Percentiles rank a stretch among this genome's conserved stretches.
Conservation (phyloP, 2,113 vertebrate species). For the Apeltes quadracus region DNA sequence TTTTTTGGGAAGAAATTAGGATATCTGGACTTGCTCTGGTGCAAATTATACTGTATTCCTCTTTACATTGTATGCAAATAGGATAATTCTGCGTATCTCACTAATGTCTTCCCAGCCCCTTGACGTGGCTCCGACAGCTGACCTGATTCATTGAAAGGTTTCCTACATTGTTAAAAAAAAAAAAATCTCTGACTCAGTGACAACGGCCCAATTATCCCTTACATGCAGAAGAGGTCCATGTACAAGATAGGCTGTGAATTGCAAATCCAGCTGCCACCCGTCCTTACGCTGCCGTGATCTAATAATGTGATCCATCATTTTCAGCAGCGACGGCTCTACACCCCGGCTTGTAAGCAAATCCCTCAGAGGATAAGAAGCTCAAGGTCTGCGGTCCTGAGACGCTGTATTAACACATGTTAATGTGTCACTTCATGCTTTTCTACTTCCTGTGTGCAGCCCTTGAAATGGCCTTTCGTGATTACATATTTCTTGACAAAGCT, state of each 20-base stretch:
- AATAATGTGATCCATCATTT: conserved; percentile 79
- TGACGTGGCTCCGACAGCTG: conserved; percentile 66
- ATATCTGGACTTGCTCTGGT: conserved; percentile 27
- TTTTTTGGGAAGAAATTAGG: conserved; percentile 44
- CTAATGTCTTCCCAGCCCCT: conserved; percentile 58
- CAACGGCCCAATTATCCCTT: conserved; percentile 74
- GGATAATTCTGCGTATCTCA: conserved; percentile 60
- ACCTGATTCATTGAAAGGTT: conserved; percentile 75
- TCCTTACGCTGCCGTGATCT: conserved; percentile 67
- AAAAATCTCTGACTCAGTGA: conserved; percentile 66
- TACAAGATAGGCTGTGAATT: conserved; percentile 69
- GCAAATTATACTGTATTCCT: conserved; percentile 60
- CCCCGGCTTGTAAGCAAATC: conserved; percentile 42
- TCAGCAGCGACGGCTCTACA: conserved; percentile 55
- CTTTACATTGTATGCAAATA: conserved; percentile 53
- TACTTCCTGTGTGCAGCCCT: not conserved
- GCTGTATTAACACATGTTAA: conserved; percentile 10
- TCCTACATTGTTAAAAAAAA: conserved; percentile 65
- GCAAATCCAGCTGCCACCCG: conserved; percentile 67
- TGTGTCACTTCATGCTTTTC: not conserved
- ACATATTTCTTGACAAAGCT: not conserved
- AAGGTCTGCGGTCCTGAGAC: conserved; percentile 30
- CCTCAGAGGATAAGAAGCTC: conserved; percentile 69
- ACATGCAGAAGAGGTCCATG: conserved; percentile 65
- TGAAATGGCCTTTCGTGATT: not conserved